Percentiles rank a stretch among this genome's conserved stretches.
Evolutionary conservation across 2,797 vertebrate genomes (phyloP).

Genomic region (Mormyrus hasselquistii): DNA sequence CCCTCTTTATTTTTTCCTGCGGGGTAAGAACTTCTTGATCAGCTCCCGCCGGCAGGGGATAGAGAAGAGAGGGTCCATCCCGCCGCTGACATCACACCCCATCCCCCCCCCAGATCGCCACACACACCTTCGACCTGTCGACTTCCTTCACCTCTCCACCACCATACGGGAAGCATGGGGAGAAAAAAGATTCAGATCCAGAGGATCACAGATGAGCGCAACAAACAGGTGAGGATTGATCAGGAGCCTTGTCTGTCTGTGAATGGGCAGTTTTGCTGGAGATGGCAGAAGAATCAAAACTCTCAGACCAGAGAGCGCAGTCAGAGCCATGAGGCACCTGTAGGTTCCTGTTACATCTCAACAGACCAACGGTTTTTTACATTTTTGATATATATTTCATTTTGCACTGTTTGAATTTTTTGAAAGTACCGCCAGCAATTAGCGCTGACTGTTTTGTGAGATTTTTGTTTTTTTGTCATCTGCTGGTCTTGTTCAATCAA

Average conservation of each 20-base stretch:
- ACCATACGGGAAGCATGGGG: conserved; percentile 76
- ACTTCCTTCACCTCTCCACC: conserved; percentile 40
- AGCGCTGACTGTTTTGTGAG: not conserved
- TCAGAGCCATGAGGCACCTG: not conserved
- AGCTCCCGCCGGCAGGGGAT: conserved; percentile 36
- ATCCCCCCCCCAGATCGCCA: conserved; percentile 28
- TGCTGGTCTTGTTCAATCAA: not conserved
- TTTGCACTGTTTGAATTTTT: not conserved
- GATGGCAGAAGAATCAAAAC: not conserved
- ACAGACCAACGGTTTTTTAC: not conserved
- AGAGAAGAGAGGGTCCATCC: conserved; percentile 28
- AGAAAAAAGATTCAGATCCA: conserved; percentile 99
- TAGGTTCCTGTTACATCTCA: not conserved
- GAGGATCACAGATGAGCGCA: conserved; percentile 95
- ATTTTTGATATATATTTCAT: not conserved
- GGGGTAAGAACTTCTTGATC: conserved; percentile 37
- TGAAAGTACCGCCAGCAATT: not conserved
- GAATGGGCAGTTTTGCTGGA: not conserved
- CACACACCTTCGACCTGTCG: conserved; percentile 36
- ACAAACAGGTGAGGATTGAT: conserved; percentile 52
- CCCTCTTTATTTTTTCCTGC: conserved; percentile 42
- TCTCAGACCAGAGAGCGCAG: not conserved
- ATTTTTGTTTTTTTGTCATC: not conserved
- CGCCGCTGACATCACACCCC: conserved; percentile 28
- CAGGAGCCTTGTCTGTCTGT: not conserved